phyloP scores from a whole-genome alignment of 2,888 invertebrate genomes.

The Exocentrus adspersus region DNA sequence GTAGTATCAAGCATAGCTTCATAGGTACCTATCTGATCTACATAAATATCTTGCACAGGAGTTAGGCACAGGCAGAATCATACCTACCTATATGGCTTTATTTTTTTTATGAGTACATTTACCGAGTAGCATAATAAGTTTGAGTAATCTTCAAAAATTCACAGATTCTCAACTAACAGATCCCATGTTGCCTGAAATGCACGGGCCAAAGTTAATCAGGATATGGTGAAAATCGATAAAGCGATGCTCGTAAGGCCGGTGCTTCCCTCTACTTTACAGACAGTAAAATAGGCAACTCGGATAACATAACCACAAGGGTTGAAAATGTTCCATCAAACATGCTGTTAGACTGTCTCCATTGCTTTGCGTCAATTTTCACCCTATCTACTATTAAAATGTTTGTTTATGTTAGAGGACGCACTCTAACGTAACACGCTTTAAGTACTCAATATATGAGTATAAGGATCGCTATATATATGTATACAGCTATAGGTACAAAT shows the following conservation, averaged over 20 bases:
- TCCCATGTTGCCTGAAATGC: neutral
- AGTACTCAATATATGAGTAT: too few relatives aligned
- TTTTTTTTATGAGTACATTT: neutral
- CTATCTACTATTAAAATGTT: slow-evolving; percentile 46
- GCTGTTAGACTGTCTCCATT: slow-evolving; percentile 55
- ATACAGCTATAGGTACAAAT: too few relatives aligned
- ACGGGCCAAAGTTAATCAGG: slow-evolving; percentile 24
- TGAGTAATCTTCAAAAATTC: neutral
- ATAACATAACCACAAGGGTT: slow-evolving; percentile 53
- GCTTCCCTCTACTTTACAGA: slow-evolving; percentile 54
- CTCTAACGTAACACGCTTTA: too few relatives aligned
- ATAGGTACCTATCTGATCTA: too few relatives aligned
- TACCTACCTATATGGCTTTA: too few relatives aligned
- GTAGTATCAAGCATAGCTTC: too few relatives aligned
- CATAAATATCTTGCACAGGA: too few relatives aligned
- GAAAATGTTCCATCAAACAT: slow-evolving; percentile 52
- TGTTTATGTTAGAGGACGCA: slow-evolving; percentile 45
- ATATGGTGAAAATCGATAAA: slow-evolving; percentile 48
- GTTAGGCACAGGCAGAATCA: too few relatives aligned
- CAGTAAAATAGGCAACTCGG: slow-evolving; percentile 46
- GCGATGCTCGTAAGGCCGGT: slow-evolving; percentile 43
- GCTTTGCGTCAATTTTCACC: slow-evolving; percentile 52
- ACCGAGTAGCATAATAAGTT: neutral
- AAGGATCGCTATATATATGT: too few relatives aligned
- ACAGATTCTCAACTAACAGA: neutral